Percentiles rank a stretch among this genome's conserved stretches.
Conservation (phyloP, 2,888 invertebrate species). For the Tetramorium bicarinatum region DNA sequence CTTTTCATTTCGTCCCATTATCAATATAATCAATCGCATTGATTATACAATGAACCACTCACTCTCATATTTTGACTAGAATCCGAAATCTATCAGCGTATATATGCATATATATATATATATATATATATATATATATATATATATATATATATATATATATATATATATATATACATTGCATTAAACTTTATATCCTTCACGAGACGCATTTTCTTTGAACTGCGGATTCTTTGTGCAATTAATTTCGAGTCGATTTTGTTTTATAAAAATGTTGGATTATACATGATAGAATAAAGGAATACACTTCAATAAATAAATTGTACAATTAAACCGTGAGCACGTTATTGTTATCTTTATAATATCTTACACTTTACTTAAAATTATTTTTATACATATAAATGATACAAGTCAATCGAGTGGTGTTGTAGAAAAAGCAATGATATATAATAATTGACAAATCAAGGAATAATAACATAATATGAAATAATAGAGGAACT, state of each 20-base stretch:
- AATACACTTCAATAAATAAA: background rate
- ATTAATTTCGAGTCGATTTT: background rate
- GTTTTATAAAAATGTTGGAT: constrained; percentile 3
- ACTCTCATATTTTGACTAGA: constrained; percentile 74
- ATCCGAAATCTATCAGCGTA: constrained; percentile 52
- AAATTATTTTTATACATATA: constrained; percentile 14
- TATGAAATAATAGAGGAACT: constrained; percentile 32
- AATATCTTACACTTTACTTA: constrained; percentile 33
- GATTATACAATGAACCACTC: constrained; percentile 34
- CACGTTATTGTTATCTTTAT: constrained; percentile 46
- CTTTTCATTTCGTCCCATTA: background rate
- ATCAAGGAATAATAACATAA: constrained; percentile 3
- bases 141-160: too few relatives aligned
- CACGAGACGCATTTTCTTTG: background rate
- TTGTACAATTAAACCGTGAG: constrained; percentile 56
- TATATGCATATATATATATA: too few relatives aligned
- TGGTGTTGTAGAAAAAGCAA: background rate
- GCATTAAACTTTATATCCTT: background rate
- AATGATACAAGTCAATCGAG: constrained; percentile 25
- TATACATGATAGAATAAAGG: background rate
- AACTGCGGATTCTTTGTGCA: constrained; percentile 5
- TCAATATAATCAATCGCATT: constrained; percentile 1
- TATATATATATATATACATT: background rate
- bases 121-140: too few relatives aligned
- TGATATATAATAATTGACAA: constrained; percentile 3